These are phyloP conservation scores for Cecidostiba fungosa DNA, from an alignment of 2,888 invertebrate species.

Conservation along the genomic window DNA sequence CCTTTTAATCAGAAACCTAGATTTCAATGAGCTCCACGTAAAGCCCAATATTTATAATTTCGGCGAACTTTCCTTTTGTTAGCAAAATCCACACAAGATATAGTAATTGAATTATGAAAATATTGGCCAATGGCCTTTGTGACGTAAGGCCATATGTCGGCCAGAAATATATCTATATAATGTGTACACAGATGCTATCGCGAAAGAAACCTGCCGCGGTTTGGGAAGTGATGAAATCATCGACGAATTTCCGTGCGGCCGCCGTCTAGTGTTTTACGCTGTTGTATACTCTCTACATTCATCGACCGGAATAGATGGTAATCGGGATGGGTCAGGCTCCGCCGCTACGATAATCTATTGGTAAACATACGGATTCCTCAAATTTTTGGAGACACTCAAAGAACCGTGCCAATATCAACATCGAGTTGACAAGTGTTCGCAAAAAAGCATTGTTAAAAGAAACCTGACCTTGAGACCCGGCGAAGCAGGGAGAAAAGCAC, in stretches of 20 bases:
- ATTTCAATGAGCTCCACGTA: neutral
- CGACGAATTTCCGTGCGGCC: neutral
- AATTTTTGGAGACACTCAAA: neutral
- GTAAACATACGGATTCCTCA: neutral
- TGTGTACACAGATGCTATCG: neutral
- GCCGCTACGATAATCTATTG: neutral
- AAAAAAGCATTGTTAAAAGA: neutral
- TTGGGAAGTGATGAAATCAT: slow-evolving; percentile 6
- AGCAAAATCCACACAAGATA: neutral
- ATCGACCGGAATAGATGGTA: neutral
- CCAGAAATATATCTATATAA: neutral
- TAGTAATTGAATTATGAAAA: neutral
- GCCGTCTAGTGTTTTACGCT: neutral
- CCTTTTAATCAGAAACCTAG: neutral
- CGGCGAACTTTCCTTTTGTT: neutral
- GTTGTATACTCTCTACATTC: neutral
- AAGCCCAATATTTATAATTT: neutral
- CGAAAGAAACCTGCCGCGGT: neutral
- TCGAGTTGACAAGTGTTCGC: neutral
- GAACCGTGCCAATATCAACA: no score
- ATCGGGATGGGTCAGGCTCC: neutral
- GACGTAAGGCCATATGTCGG: neutral
- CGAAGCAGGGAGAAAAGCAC: no score
- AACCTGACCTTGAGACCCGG: neutral
- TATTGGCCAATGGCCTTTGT: neutral